phyloP scores from a whole-genome alignment of 2,113 vertebrate genomes.

The Panthera tigris region DNA sequence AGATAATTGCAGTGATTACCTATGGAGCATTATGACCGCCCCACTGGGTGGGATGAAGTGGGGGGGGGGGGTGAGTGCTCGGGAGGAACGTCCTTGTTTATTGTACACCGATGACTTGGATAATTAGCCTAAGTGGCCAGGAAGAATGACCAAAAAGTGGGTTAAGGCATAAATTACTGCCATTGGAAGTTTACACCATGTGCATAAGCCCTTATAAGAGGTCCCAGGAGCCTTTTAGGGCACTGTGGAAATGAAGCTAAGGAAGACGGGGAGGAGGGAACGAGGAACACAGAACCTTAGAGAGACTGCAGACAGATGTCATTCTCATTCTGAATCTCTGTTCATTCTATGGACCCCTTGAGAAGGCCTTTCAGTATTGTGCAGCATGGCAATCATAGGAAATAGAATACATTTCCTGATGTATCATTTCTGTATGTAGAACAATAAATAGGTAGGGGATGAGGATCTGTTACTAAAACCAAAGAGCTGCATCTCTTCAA shows the following conservation, averaged over 20 bases:
- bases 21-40: constrained; percentile 26
- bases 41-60: constrained; percentile 30
- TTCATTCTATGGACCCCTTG: neutral
- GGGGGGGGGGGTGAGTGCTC: constrained; percentile 27
- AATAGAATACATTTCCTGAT: neutral
- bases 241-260: neutral
- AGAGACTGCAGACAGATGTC: neutral
- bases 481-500: constrained; percentile 5
- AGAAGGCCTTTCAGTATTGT: constrained; percentile 36
- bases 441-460: neutral
- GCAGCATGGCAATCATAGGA: neutral
- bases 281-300: neutral
- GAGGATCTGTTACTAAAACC: neutral
- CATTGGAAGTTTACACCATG: constrained; percentile 46
- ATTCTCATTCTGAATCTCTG: neutral
- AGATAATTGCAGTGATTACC: constrained; percentile 59
- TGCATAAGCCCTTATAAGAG: constrained; percentile 45
- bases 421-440: neutral
- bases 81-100: constrained; percentile 62
- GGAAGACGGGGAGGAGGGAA: neutral
- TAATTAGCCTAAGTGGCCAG: constrained; percentile 63
- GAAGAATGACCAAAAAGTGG: constrained; percentile 59
- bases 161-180: constrained; percentile 66
- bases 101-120: constrained; percentile 65
- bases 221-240: constrained; percentile 44